Base-by-base conservation (phyloP, 1,140 invertebrate genomes). In the Ectropis grisescens region DNA sequence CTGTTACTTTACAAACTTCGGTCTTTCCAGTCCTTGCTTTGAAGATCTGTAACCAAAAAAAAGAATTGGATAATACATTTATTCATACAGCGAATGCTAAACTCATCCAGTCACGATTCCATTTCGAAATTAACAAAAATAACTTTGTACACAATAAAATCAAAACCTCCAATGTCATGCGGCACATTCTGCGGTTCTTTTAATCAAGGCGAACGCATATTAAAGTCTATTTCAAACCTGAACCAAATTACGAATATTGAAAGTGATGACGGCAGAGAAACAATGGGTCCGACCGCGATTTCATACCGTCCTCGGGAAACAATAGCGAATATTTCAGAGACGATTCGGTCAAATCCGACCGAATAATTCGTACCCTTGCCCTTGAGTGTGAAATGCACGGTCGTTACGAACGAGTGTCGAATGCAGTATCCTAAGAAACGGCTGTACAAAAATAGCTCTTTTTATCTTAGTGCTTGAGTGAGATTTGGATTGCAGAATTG, bases 341-440 rank as follows among this genome's bases (percentile, higher is more conserved):
- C 33, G 29, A 66, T 58, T 58, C 59, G 64, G 32, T 51, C 54
- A 62, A 68, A n/a, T 55, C 68, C 58, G 62, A 70, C 50, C 65
- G 56, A 53, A 59, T 51, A 55, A 47, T 58, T 55, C 39, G 62
- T 76, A 74, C 68, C 68, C 62, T 67, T 72, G 71, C 64, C 70
- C 71, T 80, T 80, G 68, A 54, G 52, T 58, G 46, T 48, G 45
- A 71, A 75, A 67, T 62, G 60, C 69, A 71, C 64, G 55, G 49
- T 57, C 64, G 68, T 75, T 68, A 71, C 62, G 60, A 60, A 60
- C 56, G 44, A 52, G 47, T 58, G 54, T 58, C 59, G 53, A 55
- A 58, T 60, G 66, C 57, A 59, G 55, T 64, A 41, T 54, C 47
- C 42, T 27, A n/a, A n/a, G 38, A 37, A 37, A 36, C 11, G 8